phyloP scores from a whole-genome alignment of 2,888 invertebrate species.

The Bellardia pandia region DNA sequence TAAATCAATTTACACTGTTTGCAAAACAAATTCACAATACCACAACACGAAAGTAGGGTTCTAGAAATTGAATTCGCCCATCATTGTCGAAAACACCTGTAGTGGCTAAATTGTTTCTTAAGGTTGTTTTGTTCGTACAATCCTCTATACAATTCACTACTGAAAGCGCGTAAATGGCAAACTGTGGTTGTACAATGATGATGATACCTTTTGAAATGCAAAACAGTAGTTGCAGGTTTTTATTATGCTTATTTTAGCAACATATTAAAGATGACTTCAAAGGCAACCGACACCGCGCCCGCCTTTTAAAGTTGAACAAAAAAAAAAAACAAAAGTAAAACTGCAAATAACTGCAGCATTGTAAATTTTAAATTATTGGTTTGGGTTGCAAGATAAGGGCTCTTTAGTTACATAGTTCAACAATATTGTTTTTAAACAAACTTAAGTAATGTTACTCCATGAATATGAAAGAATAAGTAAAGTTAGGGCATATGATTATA shows the following conservation, averaged over 20 bases:
- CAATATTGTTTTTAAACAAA: no score
- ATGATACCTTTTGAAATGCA: conserved; percentile 41
- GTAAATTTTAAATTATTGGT: conserved; percentile 50
- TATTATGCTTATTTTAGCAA: conserved; percentile 11
- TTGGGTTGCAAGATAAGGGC: conserved; percentile 32
- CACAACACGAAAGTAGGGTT: background rate
- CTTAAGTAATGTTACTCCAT: no score
- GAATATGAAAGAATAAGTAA: no score
- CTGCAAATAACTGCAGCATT: conserved; percentile 21
- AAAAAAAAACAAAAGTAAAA: background rate
- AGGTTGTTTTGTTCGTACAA: conserved; percentile 12
- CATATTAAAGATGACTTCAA: conserved; percentile 54
- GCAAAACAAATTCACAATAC: conserved; percentile 48
- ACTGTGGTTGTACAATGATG: conserved; percentile 27
- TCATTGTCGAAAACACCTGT: conserved; percentile 61
- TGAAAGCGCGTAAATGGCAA: conserved; percentile 45
- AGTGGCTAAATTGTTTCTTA: conserved; percentile 64
- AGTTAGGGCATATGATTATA: no score
- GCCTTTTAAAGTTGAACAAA: conserved; percentile 26
- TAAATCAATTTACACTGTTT: conserved; percentile 38
- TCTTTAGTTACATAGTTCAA: background rate
- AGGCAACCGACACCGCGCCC: conserved; percentile 48
- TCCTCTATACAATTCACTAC: conserved; percentile 23
- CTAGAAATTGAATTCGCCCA: conserved; percentile 12
- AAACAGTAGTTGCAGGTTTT: conserved; percentile 38